Percentiles rank a stretch among this genome's conserved stretches.
phyloP scores from a whole-genome alignment of 2,888 invertebrate genomes.

The Orchesella flavescens region DNA sequence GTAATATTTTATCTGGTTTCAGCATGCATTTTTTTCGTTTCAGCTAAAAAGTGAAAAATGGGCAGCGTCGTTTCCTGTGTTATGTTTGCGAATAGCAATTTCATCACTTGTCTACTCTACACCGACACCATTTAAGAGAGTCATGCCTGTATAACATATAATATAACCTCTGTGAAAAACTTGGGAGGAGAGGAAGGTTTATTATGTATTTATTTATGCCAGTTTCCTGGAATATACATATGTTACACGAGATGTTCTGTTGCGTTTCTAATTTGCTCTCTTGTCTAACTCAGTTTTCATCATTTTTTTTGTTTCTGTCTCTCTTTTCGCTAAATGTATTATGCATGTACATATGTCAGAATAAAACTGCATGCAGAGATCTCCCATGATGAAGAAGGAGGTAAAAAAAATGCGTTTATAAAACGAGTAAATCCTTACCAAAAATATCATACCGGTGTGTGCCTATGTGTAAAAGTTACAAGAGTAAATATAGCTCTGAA shows the following conservation, averaged over 20 bases:
- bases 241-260: constrained; percentile 55
- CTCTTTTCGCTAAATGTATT: constrained; percentile 20
- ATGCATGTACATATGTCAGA: constrained; percentile 7
- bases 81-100: constrained; percentile 50
- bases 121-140: constrained; percentile 1
- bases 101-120: constrained; percentile 40
- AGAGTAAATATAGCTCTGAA: not conserved
- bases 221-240: constrained; percentile 58
- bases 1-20: constrained; percentile 31
- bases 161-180: not conserved
- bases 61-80: constrained; percentile 46
- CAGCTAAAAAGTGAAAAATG: constrained; percentile 7
- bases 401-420: constrained; percentile 26
- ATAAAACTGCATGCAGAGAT: constrained; percentile 35
- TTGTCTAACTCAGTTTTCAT: constrained; percentile 38
- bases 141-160: too few species aligned
- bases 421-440: constrained; percentile 45
- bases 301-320: constrained; percentile 14
- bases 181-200: not conserved
- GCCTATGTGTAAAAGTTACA: too few species aligned
- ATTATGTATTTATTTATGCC: constrained; percentile 55
- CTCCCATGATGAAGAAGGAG: constrained; percentile 27
- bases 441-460: constrained; percentile 31
- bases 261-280: constrained; percentile 55
- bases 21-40: too few species aligned